Evolutionary conservation across 2,888 invertebrate genomes (phyloP).

Genomic region (Eretmocerus hayati): DNA sequence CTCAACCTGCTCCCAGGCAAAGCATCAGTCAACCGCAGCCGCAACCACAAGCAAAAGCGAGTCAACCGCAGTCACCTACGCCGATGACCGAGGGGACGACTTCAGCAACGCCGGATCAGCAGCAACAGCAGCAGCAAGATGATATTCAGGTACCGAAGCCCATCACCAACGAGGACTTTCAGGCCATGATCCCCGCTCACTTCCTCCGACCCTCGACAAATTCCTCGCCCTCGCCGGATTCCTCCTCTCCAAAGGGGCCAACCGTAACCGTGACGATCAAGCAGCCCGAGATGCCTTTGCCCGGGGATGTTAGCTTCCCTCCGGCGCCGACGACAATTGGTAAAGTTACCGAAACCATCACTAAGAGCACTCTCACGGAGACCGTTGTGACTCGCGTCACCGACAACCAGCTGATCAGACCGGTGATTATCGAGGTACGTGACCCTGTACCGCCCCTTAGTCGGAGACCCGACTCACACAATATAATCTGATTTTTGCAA

Average conservation of each 20-base stretch:
- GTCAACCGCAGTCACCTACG: background rate
- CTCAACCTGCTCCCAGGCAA: constrained; percentile 38
- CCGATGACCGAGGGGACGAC: constrained; percentile 7
- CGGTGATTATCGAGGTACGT: constrained; percentile 83
- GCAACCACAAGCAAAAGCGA: constrained; percentile 31
- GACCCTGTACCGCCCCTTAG: no score
- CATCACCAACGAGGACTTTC: constrained; percentile 89
- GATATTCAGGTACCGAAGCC: constrained; percentile 67
- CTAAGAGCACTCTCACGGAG: constrained; percentile 92
- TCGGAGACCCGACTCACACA: no score
- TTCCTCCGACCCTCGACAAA: constrained; percentile 55
- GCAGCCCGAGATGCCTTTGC: constrained; percentile 54
- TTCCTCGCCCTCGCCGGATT: constrained; percentile 41
- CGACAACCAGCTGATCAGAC: constrained; percentile 80
- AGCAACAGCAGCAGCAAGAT: constrained; percentile 28
- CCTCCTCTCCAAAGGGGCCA: constrained; percentile 47
- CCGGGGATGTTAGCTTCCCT: constrained; percentile 67
- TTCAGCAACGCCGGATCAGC: constrained; percentile 32
- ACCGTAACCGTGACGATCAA: constrained; percentile 79
- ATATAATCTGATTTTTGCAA: no score
- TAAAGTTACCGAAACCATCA: constrained; percentile 88
- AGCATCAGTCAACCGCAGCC: constrained; percentile 24
- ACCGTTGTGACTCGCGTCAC: constrained; percentile 91
- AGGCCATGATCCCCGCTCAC: constrained; percentile 90
- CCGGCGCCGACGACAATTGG: constrained; percentile 79